phyloP scores from a whole-genome alignment of 2,888 invertebrate genomes.

The Heterodera filipjevi region DNA sequence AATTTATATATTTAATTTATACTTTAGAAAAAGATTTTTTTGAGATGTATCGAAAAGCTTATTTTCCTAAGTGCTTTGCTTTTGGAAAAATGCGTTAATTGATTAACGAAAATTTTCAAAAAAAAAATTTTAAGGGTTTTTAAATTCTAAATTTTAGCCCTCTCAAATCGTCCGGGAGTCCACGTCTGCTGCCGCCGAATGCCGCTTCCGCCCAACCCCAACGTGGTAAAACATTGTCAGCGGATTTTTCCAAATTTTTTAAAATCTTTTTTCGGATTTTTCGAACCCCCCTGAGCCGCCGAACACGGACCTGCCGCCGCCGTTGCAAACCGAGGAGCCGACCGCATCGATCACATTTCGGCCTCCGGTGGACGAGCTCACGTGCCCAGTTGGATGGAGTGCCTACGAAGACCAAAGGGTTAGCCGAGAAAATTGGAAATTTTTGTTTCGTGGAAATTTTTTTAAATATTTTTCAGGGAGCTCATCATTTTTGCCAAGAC shows the following conservation, averaged over 20 bases:
- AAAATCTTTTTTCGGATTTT: slow-evolving; percentile 5
- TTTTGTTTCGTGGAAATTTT: background rate
- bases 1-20: no score
- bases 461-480: slow-evolving; percentile 36
- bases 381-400: slow-evolving; percentile 42
- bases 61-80: no score
- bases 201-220: slow-evolving; percentile 13
- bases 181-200: slow-evolving; percentile 55
- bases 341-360: slow-evolving; percentile 37
- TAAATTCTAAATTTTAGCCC: slow-evolving; percentile 17
- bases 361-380: slow-evolving; percentile 46
- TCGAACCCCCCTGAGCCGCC: slow-evolving; percentile 12
- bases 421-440: background rate
- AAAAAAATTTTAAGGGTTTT: background rate
- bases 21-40: no score
- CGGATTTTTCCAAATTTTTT: background rate
- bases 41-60: no score
- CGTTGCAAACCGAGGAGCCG: slow-evolving; percentile 17
- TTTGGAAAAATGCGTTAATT: no score
- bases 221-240: background rate
- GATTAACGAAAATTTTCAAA: no score
- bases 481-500: slow-evolving; percentile 46
- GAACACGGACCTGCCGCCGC: slow-evolving; percentile 33
- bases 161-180: slow-evolving; percentile 45
- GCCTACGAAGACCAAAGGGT: slow-evolving; percentile 27